Evolutionary conservation across 2,113 vertebrate genomes (phyloP), one percentile per base, ranked within the genome.

Genomic region (Dissostichus mawsoni): DNA sequence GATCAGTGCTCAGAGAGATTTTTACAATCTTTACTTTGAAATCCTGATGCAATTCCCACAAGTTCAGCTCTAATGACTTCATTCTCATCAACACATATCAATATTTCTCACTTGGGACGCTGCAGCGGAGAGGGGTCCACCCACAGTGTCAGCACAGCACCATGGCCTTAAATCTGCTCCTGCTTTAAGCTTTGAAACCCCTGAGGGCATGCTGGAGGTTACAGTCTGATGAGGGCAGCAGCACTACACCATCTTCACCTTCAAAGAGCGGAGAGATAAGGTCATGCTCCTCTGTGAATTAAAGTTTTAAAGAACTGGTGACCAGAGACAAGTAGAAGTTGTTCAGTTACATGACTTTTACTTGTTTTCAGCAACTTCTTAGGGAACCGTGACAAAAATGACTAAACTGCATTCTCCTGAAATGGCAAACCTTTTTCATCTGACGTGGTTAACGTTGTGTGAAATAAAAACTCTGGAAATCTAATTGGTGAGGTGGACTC

Each of bases 101-200:
- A 63, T 57, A 59, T 17, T 36, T 33, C 67, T 63, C 63, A 20
- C 45, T 64, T 48, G 59, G 61, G 13, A 3, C 9, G 51, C 10
- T 17, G 67, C 14, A 44, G 58, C 41, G 0, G 8, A 78, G 41
- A 59, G 3, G 5, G 71, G 47, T 69, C 53, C 5, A 44, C 17
- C 47, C 29, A 29, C 65, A 51, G 47, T 71, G 57, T 82, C 48
- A 67, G 20, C 55, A 64, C 5, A 62, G 59, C 14, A 13, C 36
- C 47, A 53, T 51, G 36, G 70, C 12, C 29, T 62, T 23, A 11
- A 72, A 71, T 23, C 57, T 2, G 51, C 53, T 25, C 29, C 29
- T 18, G n/a, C 59, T 71, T 85, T 61, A 58, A 45, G 16, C 55
- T 75, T 85, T 62, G 53, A 50, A 75, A 16, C 29, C 55, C 20